A percentile compares a stretch with the other conserved stretches of the same genome.
These are phyloP conservation scores for Venturia canescens DNA, from an alignment of 1,140 invertebrate species.

Conservation along the genomic window DNA sequence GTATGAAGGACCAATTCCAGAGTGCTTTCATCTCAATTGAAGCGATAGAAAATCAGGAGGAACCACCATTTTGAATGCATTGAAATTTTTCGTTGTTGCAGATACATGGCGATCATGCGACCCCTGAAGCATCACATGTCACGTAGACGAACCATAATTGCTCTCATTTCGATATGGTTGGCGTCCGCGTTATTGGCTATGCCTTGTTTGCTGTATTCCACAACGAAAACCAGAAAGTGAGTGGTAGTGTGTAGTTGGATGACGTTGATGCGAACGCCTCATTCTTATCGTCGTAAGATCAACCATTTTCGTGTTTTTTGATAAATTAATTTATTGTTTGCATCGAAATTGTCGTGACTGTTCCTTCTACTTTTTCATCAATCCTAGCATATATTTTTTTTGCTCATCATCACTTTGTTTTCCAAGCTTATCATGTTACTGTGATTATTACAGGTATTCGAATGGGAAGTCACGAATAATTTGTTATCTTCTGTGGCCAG, in stretches of 20 bases:
- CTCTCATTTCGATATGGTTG: constrained; percentile 89
- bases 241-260: constrained; percentile 47
- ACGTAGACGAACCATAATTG: constrained; percentile 84
- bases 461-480: constrained; percentile 78
- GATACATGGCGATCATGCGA: constrained; percentile 94
- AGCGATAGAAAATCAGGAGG: too few relatives aligned
- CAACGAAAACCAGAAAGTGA: constrained; percentile 85
- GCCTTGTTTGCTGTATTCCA: constrained; percentile 90
- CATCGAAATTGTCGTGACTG: too few relatives aligned
- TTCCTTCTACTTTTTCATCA: not conserved
- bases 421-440: not conserved
- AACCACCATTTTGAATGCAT: too few relatives aligned
- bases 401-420: too few relatives aligned
- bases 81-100: constrained; percentile 70
- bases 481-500: constrained; percentile 83
- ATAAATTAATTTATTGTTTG: too few relatives aligned
- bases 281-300: too few relatives aligned
- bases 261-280: too few relatives aligned
- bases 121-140: constrained; percentile 92
- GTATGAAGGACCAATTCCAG: too few relatives aligned
- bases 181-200: constrained; percentile 86
- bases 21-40: too few relatives aligned
- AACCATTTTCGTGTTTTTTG: too few relatives aligned
- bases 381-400: not conserved
- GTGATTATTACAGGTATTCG: constrained; percentile 72